Percentiles rank a stretch among this genome's conserved stretches.
phyloP scores from a whole-genome alignment of 2,113 vertebrate species.

The Passerina amoena region DNA sequence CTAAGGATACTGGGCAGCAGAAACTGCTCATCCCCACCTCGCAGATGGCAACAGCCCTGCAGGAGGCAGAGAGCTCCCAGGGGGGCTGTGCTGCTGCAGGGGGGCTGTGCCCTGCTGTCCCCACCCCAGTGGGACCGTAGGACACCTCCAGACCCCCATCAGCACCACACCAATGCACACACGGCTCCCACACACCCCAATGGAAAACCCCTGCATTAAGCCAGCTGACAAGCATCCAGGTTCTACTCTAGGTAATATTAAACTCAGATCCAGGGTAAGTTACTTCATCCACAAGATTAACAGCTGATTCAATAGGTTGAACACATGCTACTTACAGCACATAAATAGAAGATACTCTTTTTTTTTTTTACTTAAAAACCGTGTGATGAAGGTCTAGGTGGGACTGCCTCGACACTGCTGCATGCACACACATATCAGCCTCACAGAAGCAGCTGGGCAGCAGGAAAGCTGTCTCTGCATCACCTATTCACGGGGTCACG shows the following conservation, averaged over 20 bases:
- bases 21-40: not conserved
- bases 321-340: conserved; percentile 64
- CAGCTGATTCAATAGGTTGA: conserved; percentile 7
- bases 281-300: conserved; percentile 43
- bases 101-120: not conserved
- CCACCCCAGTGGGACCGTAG: accelerated
- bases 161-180: not conserved
- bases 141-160: not conserved
- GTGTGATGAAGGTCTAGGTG: not conserved
- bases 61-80: not conserved
- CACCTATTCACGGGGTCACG: conserved; percentile 10
- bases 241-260: conserved; percentile 4
- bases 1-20: not conserved
- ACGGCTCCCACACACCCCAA: accelerated
- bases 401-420: not conserved
- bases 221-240: not conserved
- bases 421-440: conserved; percentile 26
- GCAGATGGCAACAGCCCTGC: not conserved
- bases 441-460: conserved; percentile 15
- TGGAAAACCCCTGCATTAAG: not conserved
- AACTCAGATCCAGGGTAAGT: not conserved
- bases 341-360: not conserved
- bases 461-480: conserved; percentile 26
- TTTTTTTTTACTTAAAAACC: not conserved
- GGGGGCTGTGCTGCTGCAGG: not conserved